Evolutionary conservation across 2,888 invertebrate species (phyloP), one percentile per base, ranked within the genome.

Genomic region (Cyrtodaria siliqua): DNA sequence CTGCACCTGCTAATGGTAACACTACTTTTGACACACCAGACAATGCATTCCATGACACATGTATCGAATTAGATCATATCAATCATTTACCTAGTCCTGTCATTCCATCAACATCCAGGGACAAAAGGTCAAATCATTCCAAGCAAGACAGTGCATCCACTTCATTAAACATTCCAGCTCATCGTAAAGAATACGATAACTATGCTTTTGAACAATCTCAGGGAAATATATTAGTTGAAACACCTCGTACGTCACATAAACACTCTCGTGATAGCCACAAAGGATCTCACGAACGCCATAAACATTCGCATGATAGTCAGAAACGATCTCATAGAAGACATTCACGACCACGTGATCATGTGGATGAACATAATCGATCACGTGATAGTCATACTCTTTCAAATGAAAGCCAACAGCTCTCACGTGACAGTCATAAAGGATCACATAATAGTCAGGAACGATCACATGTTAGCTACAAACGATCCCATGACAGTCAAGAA

Each of bases 131-230:
- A 6, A 60, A 44, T 29, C 56, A 50, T 27, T 71, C 77, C 6
- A 71, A 67, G 47, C 62, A 44, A 20, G 60, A 53, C 2, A 68
- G 71, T 26, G 62, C 67, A 20, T 52, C 57, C 4, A 49, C 57
- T 20, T 77, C 77, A 18, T 68, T 68, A 24, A 69, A 20, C 16
- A 44, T 6, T 18, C 4, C 63, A 44, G 59, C 63, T 49, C 67
- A 62, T 53, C 62, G 44, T 8, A 33, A 33, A 60, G 66, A 69
- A 47, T 77, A 74, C 27, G 76, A 76, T 18, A 80, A 80, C 52
- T 70, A 67, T 40, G 80, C 76, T 18, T 80, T 77, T 47, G 38
- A 55, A 18, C 40, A 59, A 12, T 80, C 80, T 60, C 80, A 80
- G 73, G 80, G 76, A 47, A 80, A 74, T 23, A 49, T 80, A 49